Evolutionary conservation across 2,113 vertebrate species (phyloP).

Genomic region (Myanophis thanlyinensis): DNA sequence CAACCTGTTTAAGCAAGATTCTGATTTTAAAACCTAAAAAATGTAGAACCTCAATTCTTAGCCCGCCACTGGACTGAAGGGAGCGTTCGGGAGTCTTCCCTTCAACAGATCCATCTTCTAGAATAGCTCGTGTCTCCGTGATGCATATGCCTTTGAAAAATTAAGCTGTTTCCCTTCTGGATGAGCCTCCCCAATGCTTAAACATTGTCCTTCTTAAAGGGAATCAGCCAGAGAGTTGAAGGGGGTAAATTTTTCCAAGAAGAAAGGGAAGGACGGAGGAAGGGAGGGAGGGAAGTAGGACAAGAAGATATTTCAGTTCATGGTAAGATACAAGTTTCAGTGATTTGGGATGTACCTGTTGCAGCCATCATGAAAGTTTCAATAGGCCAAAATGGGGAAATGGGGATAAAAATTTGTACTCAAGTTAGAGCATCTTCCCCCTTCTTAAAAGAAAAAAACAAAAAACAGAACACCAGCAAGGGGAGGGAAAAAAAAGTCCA

Average conservation of each 20-base stretch:
- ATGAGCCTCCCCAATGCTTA: not conserved
- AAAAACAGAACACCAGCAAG: not conserved
- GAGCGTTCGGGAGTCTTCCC: not conserved
- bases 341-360: slow-evolving; percentile 14
- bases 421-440: not conserved
- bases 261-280: not conserved
- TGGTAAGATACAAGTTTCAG: not conserved
- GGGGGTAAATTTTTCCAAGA: not conserved
- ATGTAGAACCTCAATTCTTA: not conserved
- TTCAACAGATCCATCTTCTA: not conserved
- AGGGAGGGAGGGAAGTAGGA: too few species aligned
- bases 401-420: not conserved
- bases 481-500: not conserved
- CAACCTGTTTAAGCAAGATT: slow-evolving; percentile 56
- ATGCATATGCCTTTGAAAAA: not conserved
- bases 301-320: not conserved
- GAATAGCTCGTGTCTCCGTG: not conserved
- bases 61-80: not conserved
- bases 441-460: not conserved
- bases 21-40: slow-evolving; percentile 49
- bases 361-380: slow-evolving; percentile 22
- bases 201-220: slow-evolving; percentile 13
- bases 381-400: not conserved
- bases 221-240: not conserved
- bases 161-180: slow-evolving; percentile 6